These are phyloP conservation scores for Varanus salvator DNA, from an alignment of 2,113 vertebrate genomes.

Conservation along the genomic window DNA sequence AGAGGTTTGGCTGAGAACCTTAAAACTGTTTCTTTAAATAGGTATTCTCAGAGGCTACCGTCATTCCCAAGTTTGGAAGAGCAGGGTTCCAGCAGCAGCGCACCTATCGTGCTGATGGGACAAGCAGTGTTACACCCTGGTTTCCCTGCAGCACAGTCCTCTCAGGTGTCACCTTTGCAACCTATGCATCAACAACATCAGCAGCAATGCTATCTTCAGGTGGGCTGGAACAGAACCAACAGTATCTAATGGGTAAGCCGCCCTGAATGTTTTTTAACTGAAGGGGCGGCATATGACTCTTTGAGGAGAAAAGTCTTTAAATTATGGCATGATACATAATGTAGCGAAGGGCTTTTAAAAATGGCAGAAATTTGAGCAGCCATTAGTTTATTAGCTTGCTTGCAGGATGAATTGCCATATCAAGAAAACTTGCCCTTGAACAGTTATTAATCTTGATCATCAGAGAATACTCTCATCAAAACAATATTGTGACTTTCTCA, in stretches of 20 bases:
- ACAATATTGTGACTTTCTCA: too few relatives aligned
- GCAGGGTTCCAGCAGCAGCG: conserved; percentile 70
- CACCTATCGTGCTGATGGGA: conserved; percentile 79
- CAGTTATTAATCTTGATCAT: too few relatives aligned
- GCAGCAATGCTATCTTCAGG: conserved; percentile 79
- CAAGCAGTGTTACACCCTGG: conserved; percentile 78
- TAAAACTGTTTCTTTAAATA: conserved; percentile 41
- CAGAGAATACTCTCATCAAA: too few relatives aligned
- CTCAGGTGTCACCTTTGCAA: conserved; percentile 73
- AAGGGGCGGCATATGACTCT: background rate
- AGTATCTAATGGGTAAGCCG: background rate
- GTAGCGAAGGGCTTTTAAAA: background rate
- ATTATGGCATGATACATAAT: background rate
- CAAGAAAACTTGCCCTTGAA: too few relatives aligned
- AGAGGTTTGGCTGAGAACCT: background rate
- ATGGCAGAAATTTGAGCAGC: accelerated
- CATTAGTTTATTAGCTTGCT: background rate
- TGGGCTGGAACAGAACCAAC: conserved; percentile 57
- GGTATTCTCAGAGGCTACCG: conserved; percentile 76
- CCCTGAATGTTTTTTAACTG: background rate
- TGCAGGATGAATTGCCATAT: too few relatives aligned
- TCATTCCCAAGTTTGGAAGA: conserved; percentile 73
- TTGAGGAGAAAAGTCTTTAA: background rate
- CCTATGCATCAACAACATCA: conserved; percentile 77
- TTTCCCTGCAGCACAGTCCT: conserved; percentile 70